Evolutionary conservation across 2,113 vertebrate genomes (phyloP).

Genomic region (Chaenogobius annularis): DNA sequence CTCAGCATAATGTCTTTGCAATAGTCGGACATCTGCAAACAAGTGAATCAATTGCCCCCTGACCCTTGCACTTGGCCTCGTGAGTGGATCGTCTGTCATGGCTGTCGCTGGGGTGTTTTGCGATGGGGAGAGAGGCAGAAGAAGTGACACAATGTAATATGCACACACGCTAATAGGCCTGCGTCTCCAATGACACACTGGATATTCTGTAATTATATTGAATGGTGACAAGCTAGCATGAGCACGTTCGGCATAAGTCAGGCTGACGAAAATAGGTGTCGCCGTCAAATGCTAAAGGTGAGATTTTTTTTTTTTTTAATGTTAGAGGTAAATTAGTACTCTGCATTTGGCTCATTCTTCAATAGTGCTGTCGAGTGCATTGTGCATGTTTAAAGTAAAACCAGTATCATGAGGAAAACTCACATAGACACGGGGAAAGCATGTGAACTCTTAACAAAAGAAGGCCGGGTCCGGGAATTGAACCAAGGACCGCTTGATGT

Average conservation of each 20-base stretch:
- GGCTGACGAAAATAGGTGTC: background rate
- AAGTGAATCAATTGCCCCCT: conserved; percentile 73
- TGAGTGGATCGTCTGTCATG: conserved; percentile 67
- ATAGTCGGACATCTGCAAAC: conserved; percentile 56
- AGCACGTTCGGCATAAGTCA: background rate
- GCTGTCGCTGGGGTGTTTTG: conserved; percentile 19
- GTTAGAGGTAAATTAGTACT: background rate
- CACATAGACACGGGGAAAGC: too few relatives aligned
- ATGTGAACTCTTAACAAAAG: too few relatives aligned
- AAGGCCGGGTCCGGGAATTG: too few relatives aligned
- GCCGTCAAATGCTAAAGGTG: background rate
- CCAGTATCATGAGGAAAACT: too few relatives aligned
- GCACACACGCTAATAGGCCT: conserved; percentile 16
- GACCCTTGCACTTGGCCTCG: conserved; percentile 58
- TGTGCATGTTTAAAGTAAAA: too few relatives aligned
- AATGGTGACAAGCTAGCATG: background rate
- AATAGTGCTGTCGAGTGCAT: too few relatives aligned
- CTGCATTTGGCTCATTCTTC: too few relatives aligned
- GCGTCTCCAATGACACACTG: conserved; percentile 12
- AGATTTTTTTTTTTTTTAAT: background rate
- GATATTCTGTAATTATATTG: background rate
- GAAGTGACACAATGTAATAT: conserved; percentile 7
- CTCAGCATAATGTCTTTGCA: conserved; percentile 16
- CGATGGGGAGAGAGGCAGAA: conserved; percentile 16
- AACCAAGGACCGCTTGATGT: too few relatives aligned